Evolutionary conservation across 2,113 vertebrate species (phyloP), one percentile per base, ranked within the genome.

Genomic region (Sialia sialis): DNA sequence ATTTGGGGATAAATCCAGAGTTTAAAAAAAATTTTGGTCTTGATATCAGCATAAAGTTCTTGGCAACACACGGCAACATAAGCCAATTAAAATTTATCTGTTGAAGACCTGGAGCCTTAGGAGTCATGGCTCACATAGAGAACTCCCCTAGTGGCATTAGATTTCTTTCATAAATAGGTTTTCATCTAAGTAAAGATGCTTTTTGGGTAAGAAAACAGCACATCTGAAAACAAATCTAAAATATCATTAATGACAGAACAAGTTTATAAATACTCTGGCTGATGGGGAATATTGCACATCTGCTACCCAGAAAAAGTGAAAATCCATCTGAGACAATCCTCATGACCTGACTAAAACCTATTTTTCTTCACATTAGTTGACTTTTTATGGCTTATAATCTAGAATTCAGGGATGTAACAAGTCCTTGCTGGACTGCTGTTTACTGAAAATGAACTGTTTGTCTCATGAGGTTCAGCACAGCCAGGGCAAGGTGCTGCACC

Each of bases 1-100:
- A 80, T 97, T 91, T 95, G 66, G 62, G 60, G 8, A 62, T 95
- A 88, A 89, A 46, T 70, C 59, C 54, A 43, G 54, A 92, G 38
- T 49, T 89, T 9, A 52, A 79, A 96, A 93, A 51, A 64, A 51
- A 51, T 9, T n/a, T 87, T 80, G 46, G 93, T 94, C 89, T 69
- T 92, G 92, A 62, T 80, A 89, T 95, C 39, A 80, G 21, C 15
- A 87, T 73, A 59, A 94, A 94, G 60, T 77, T 96, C 46, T 81
- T 93, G 43, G 72, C 59, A 83, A 77, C 30, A 51, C 13, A 78
- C 94, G 11, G 62, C 44, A 89, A 44, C 32, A 85, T 18, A 91
- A 95, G 74, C 76, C 63, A 96, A 96, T 89, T 89, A 93, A 95
- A 96, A 97, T 79, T n/a, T 60, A 49, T 69, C 17, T 63, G 16